Evolutionary conservation across 2,797 vertebrate species (phyloP), one percentile per base, ranked within the genome.

Genomic region (Pogoniulus pusillus): DNA sequence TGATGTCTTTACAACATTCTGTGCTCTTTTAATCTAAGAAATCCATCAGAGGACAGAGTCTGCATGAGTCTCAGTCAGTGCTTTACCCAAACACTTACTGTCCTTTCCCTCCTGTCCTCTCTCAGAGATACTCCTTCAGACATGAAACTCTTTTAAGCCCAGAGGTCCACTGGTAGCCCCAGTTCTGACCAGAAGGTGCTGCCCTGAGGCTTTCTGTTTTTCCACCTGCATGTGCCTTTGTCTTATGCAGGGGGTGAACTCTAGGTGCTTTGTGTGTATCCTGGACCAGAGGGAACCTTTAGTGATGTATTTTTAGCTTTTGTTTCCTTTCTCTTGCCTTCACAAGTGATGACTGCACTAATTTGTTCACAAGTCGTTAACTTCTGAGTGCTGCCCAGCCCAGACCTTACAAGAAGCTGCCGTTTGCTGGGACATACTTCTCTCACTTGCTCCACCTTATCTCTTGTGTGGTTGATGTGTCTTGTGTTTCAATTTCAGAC

Each of bases 401-500:
- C 1, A 0, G 57, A 87, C 74, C 26, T 87, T 87, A 87, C 73
- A 49, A 75, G 90, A 75, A 85, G 58, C 82, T 79, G 85, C 85
- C 22, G 5, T 70, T 94, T 55, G 7, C 65, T 1, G 4, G 62
- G 9, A 69, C 9, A 2, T 77, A 45, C 82, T 70, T 94, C 85
- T 90, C 60, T 62, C n/a, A 34, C 39, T 84, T 39, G 14, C 47
- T 88, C 49, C 55, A 5, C 18, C 34, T 69, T 77, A 23, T 91
- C 29, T 74, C 87, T 80, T 1, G 0, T 3, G 4, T 20, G 35
- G 37, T n/a, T 90, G 55, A 81, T 24, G 37, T 16, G 16, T 24
- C 63, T 89, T 88, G 63, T 93, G 34, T 79, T 94, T 87, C 39
- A 3, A 77, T 97, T 97, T 15, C 95, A 99, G 99, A 99, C 4